These are phyloP conservation scores for Tupaia chinensis DNA, from an alignment of 2,113 vertebrate species.

Conservation along the genomic window DNA sequence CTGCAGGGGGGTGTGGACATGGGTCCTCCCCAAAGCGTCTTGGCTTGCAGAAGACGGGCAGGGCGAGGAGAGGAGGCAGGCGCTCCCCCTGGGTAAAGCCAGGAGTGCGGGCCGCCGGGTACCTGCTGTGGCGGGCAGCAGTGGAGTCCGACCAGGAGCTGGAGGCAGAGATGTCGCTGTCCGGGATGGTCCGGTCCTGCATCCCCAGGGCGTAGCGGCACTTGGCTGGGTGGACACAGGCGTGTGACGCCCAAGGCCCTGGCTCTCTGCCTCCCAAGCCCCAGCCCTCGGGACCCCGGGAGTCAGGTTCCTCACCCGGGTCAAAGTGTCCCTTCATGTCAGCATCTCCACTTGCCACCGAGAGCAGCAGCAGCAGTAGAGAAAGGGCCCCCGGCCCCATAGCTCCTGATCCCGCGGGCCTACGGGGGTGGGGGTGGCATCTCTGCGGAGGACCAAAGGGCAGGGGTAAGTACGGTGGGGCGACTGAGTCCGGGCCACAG, in stretches of 20 bases:
- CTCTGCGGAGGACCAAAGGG: constrained; percentile 55
- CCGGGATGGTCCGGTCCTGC: constrained; percentile 95
- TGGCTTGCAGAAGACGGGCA: background rate
- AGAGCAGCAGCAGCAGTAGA: constrained; percentile 54
- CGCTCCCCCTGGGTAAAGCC: background rate
- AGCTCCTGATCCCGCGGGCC: constrained; percentile 34
- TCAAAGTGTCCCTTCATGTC: constrained; percentile 86
- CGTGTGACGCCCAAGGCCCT: background rate
- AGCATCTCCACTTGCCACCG: constrained; percentile 62
- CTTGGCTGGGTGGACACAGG: constrained; percentile 85
- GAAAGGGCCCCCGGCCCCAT: constrained; percentile 62
- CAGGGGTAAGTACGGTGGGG: background rate
- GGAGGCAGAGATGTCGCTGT: constrained; percentile 94
- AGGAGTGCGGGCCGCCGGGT: background rate
- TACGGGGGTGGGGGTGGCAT: constrained; percentile 69
- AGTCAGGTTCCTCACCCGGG: constrained; percentile 75
- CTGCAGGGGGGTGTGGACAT: background rate
- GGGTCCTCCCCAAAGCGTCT: background rate
- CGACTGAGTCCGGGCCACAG: background rate
- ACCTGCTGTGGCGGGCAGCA: constrained; percentile 96
- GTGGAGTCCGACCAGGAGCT: constrained; percentile 97
- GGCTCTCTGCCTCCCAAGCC: background rate
- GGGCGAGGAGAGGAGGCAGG: background rate
- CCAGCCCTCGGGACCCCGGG: background rate
- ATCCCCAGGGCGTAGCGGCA: constrained; percentile 97